Base-by-base conservation (phyloP, 2,888 invertebrate genomes). In the Agriopis aurantiaria region DNA sequence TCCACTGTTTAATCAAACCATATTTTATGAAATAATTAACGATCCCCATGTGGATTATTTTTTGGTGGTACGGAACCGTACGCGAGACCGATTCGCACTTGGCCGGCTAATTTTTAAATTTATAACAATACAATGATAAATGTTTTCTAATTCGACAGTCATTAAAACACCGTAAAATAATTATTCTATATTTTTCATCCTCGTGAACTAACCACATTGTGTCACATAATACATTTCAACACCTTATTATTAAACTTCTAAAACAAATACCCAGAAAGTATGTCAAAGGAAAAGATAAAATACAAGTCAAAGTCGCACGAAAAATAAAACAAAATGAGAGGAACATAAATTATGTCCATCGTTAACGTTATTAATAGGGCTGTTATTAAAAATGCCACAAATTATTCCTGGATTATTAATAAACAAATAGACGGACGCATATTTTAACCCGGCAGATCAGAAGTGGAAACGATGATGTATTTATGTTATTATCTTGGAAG, bases 401-500 rank as follows among this genome's bases (percentile, higher is more conserved):
- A 76, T 73, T 71, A 76, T 74, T 67, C 68, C 10, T 14, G 68
- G 68, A 65, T 74, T 81, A 81, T 79, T 80, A 80, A 79, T 82
- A 84, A 84, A 82, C 81, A 82, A 82, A 81, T 79, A 83, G 79
- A 76, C 79, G 80, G 78, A 78, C 78, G 74, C 80, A 82, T 83
- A 82, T 82, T 83, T 82, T 82, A 82, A 80, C 72, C 79, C 80
- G 80, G 81, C 72, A 80, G 82, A 82, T 86, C 85, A 85, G 84
- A 82, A 83, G 82, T 77, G 71, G 78, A 78, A 65, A 75, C 79
- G 83, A 83, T 86, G 87, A 87, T 86, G 83, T 87, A 88, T 89
- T 83, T 82, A 84, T 80, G 77, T 79, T 33, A n/a, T 53, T 10
- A 12, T 43, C 53, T 55, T 33, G 40, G 12, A n/a, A 23, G 9